Evolutionary conservation across 2,797 vertebrate genomes (phyloP), one percentile per base, ranked within the genome.

Genomic region (Hydrophis major): DNA sequence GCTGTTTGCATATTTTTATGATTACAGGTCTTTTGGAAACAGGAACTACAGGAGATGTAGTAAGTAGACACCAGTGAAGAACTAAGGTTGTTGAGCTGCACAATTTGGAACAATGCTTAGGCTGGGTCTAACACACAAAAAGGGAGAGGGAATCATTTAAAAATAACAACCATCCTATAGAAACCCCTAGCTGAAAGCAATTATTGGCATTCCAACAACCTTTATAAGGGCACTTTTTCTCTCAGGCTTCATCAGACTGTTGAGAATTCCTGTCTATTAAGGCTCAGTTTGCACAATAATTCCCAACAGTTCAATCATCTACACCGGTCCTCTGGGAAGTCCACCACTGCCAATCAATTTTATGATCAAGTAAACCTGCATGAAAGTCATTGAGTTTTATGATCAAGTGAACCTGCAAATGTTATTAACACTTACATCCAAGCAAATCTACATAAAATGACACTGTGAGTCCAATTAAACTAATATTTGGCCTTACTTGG

Each of bases 211-310:
- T 66, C 42, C 42, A 8, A 8, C 25, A 8, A 20, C 6, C 32
- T 66, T n/a, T 57, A 18, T 55, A 28, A 57, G 25, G 6, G n/a
- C 13, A 37, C 1, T 11, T 66, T 89, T 57, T 60, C 42, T 10
- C n/a, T 78, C 0, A 0, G 63, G 55, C 89, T 89, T 47, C 37
- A 47, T 83, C 37, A 20, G 1, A 0, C 0, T 57, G 55, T 32
- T 6, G 83, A 27, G 47, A 69, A 93, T 93, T 37, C 2, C 63
- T 90, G 27, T 63, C 42, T 32, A 90, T 32, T n/a, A 87, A 89
- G 7, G 42, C 50, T 18, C 88, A n/a, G 42, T 63, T 69, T 53
- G n/a, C 4, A 47, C 47, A 55, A 32, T 90, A 56, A 25, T 28
- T 12, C 55, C 50, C 50, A 74, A 32, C 87, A 37, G 20, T 37